Percentiles rank a stretch among this genome's conserved stretches.
Conservation (phyloP, 2,797 vertebrate genomes). For the Trichosurus vulpecula region DNA sequence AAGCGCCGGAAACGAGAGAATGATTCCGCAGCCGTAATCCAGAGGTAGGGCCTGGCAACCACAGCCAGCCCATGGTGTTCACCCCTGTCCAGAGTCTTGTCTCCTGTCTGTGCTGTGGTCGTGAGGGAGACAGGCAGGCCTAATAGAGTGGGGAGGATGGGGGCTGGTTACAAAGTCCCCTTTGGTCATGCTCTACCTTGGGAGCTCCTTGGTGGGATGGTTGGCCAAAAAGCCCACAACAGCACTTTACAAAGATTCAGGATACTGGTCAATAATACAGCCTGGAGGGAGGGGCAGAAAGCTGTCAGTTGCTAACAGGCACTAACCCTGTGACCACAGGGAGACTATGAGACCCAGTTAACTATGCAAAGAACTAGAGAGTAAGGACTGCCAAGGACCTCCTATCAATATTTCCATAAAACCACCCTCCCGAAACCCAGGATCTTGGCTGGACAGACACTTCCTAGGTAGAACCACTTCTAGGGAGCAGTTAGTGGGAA, state of each 20-base stretch:
- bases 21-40: slow-evolving; percentile 92
- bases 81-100: slow-evolving; percentile 65
- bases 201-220: slow-evolving; percentile 59
- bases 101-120: slow-evolving; percentile 75
- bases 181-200: slow-evolving; percentile 77
- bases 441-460: not conserved
- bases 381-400: not conserved
- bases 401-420: not conserved
- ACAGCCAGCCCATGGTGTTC: slow-evolving; percentile 65
- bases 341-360: not conserved
- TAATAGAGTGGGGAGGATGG: slow-evolving; percentile 74
- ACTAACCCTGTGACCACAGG: not conserved
- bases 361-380: not conserved
- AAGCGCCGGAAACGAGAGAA: slow-evolving; percentile 96
- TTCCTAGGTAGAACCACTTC: not conserved
- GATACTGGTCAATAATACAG: not conserved
- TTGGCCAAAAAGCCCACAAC: not conserved
- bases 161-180: slow-evolving; percentile 44
- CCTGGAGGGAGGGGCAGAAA: not conserved
- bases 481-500: not conserved
- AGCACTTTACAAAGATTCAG: not conserved
- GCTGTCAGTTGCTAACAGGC: not conserved
- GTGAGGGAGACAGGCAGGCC: slow-evolving; percentile 55
- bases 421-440: not conserved
- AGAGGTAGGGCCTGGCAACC: slow-evolving; percentile 92